Conservation (phyloP, 2,113 vertebrate genomes). For the Notothenia coriiceps region DNA sequence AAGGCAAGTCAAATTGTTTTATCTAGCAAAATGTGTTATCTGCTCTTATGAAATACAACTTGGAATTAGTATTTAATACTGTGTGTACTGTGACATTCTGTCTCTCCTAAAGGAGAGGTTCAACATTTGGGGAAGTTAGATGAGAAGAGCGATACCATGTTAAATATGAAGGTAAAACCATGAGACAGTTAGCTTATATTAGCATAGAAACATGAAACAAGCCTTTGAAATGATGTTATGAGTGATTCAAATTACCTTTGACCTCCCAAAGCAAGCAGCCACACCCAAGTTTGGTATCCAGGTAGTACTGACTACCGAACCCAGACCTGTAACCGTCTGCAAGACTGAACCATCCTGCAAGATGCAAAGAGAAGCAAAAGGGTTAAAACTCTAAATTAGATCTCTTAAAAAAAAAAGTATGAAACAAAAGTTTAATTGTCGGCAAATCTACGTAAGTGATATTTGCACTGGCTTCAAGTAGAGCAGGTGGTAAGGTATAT, state of each 20-base stretch:
- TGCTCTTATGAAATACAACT: not conserved
- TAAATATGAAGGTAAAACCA: not conserved
- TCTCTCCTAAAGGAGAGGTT: not conserved
- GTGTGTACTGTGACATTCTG: not conserved
- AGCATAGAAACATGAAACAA: not conserved
- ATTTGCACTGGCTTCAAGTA: not conserved
- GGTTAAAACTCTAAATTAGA: not conserved
- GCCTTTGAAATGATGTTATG: not conserved
- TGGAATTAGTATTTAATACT: not conserved
- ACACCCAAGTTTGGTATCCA: conserved; percentile 86
- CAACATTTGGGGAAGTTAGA: not conserved
- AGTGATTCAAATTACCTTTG: conserved; percentile 79
- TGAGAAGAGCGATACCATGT: not conserved
- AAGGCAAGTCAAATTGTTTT: not conserved
- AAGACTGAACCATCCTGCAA: conserved; percentile 86
- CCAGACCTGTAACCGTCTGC: conserved; percentile 86
- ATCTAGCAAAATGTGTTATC: not conserved
- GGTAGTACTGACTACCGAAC: conserved; percentile 82
- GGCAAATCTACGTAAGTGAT: not conserved
- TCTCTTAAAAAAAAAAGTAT: not conserved
- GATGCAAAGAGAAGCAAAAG: conserved; percentile 22
- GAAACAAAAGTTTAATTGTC: not conserved
- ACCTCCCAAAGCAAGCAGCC: conserved; percentile 84
- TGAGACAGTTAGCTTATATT: not conserved
- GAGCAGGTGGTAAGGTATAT: not conserved